Conservation (phyloP, 2,888 invertebrate genomes). For the Nowickia ferox region DNA sequence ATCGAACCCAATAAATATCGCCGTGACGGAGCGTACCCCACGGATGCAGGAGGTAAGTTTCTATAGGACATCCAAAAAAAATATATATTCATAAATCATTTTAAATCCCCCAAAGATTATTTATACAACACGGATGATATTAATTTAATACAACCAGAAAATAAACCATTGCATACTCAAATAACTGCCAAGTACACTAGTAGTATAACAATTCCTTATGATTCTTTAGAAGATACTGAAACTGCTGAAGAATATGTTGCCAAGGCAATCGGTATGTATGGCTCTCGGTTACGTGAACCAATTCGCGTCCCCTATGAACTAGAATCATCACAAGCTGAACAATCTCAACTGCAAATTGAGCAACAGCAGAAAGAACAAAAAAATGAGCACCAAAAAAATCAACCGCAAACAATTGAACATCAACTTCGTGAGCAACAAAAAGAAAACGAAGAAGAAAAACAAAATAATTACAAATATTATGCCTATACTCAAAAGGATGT, state of each 20-base stretch:
- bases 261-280: constrained; percentile 81
- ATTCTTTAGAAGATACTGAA: constrained; percentile 78
- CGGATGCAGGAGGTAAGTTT: constrained; percentile 62
- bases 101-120: constrained; percentile 73
- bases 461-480: constrained; percentile 55
- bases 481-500: constrained; percentile 44
- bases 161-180: constrained; percentile 74
- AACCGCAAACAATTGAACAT: constrained; percentile 37
- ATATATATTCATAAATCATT: background rate
- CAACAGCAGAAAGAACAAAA: constrained; percentile 52
- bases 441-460: constrained; percentile 50
- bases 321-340: constrained; percentile 40
- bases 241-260: constrained; percentile 82
- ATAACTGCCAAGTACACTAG: constrained; percentile 73
- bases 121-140: constrained; percentile 78
- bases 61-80: background rate
- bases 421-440: constrained; percentile 59
- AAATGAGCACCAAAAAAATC: constrained; percentile 48
- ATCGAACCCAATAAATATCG: constrained; percentile 76
- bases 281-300: constrained; percentile 76
- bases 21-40: constrained; percentile 74
- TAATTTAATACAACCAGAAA: constrained; percentile 80
- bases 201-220: constrained; percentile 69
- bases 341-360: constrained; percentile 47
- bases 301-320: constrained; percentile 73